Evolutionary conservation across 2,113 vertebrate genomes (phyloP), one percentile per base, ranked within the genome.

Genomic region (Galbula dea): DNA sequence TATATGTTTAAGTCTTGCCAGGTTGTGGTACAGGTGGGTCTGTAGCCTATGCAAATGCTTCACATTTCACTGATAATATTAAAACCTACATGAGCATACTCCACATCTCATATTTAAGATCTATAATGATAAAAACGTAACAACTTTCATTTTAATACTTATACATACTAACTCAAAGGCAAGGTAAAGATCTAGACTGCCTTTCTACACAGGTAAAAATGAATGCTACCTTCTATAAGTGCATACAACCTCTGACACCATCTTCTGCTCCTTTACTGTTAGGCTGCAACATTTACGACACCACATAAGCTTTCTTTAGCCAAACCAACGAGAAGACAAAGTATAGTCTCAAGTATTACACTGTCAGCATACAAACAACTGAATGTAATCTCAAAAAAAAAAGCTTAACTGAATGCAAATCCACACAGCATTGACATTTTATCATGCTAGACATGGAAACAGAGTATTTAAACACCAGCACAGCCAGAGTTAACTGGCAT

Each of bases 401-500:
- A 78, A 59, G 65, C n/a, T 15, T 8, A 80, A 55, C 51, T 59
- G 48, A 72, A 86, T 77, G 17, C 19, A 83, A 89, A 83, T 54
- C 37, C n/a, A 61, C 7, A 11, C 0, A 54, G 22, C 3, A 5
- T 0, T 65, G 77, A 62, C 13, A 75, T 73, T 89, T 82, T 46
- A 83, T 8, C 30, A 66, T 73, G 43, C 29, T 46, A 85, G 49
- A 36, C 9, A 43, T 0, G 3, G 69, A 85, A 89, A 84, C 2
- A 8, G 54, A 46, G 24, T 37, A 72, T 1, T 51, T 67, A 37
- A 83, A 83, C 21, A 87, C n/a, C 91, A 89, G 94, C 84, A 95
- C 46, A 74, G 63, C 30, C 67, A 86, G 71, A 87, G 95, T 96
- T 95, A 96, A 96, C 37, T 68, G 51, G 62, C 88, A 71, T 13